Evolutionary conservation across 2,888 invertebrate species (phyloP).

Genomic region (Malachius bipustulatus): DNA sequence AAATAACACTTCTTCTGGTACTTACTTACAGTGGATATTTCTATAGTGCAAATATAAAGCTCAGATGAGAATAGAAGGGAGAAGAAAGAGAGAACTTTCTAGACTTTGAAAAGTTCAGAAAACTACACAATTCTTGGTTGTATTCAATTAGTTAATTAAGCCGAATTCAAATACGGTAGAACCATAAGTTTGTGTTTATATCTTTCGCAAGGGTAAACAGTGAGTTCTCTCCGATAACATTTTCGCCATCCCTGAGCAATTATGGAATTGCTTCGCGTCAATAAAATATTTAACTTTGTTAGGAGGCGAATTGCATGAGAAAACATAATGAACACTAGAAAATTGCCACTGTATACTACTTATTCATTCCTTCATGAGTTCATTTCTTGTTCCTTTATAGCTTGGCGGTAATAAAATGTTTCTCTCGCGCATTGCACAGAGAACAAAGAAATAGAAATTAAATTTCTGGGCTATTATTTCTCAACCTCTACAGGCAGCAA

Average conservation of each 20-base stretch:
- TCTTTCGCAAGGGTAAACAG: slow-evolving; percentile 18
- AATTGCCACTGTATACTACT: slow-evolving; percentile 25
- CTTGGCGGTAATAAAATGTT: slow-evolving; percentile 21
- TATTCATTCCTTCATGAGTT: slow-evolving; percentile 24
- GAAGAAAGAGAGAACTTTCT: too few species aligned
- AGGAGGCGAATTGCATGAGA: slow-evolving; percentile 24
- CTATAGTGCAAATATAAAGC: too few species aligned
- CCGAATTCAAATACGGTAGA: slow-evolving; percentile 21
- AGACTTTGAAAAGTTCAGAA: neutral
- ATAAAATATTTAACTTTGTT: slow-evolving; percentile 30
- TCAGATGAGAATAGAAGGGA: too few species aligned
- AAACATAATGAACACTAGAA: slow-evolving; percentile 26
- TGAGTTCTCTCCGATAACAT: slow-evolving; percentile 17
- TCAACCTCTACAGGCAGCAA: too few species aligned
- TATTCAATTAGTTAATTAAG: slow-evolving; percentile 23
- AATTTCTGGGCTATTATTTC: too few species aligned
- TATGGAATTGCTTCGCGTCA: slow-evolving; percentile 28
- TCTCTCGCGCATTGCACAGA: slow-evolving; percentile 7
- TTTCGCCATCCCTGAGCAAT: slow-evolving; percentile 24
- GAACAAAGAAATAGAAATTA: slow-evolving; percentile 14
- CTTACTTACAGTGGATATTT: too few species aligned
- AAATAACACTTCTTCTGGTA: too few species aligned
- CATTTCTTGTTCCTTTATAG: slow-evolving; percentile 24
- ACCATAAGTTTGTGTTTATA: slow-evolving; percentile 22
- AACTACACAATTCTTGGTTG: neutral